Evolutionary conservation across 1,140 invertebrate species (phyloP).

Genomic region (Drosophila subpulchrella): DNA sequence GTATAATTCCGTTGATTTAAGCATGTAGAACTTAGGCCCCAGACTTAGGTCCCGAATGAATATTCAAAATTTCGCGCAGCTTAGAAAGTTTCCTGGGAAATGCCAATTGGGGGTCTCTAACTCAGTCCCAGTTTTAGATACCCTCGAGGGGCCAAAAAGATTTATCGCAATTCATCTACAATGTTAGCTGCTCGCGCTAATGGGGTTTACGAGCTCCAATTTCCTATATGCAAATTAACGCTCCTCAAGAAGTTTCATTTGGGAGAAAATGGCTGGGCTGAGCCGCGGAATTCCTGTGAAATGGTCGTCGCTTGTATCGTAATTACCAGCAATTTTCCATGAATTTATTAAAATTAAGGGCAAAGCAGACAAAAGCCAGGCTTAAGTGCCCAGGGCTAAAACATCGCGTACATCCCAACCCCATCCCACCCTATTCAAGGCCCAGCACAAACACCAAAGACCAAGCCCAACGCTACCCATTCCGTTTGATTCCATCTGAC

Average conservation of each 20-base stretch:
- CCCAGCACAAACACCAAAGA: not conserved
- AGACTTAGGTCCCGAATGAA: constrained; percentile 38
- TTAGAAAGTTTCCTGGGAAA: constrained; percentile 64
- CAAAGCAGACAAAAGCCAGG: constrained; percentile 43
- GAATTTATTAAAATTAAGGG: constrained; percentile 72
- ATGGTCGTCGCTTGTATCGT: constrained; percentile 71
- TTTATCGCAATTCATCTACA: constrained; percentile 59
- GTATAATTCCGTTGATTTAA: constrained; percentile 61
- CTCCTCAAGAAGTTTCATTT: constrained; percentile 2
- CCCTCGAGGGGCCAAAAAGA: constrained; percentile 43
- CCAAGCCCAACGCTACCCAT: constrained; percentile 4
- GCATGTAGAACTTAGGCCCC: constrained; percentile 43
- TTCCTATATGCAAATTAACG: constrained; percentile 59
- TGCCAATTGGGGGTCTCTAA: constrained; percentile 60
- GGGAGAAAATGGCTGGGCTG: constrained; percentile 8
- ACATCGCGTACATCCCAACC: constrained; percentile 10
- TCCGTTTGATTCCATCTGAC: constrained; percentile 55
- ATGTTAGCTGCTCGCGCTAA: constrained; percentile 36
- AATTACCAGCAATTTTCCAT: constrained; percentile 80
- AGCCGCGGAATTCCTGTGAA: constrained; percentile 68
- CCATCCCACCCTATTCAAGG: constrained; percentile 4
- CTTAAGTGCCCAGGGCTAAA: constrained; percentile 60
- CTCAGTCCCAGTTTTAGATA: constrained; percentile 16
- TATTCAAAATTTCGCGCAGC: constrained; percentile 55
- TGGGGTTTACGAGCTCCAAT: constrained; percentile 53